Evolutionary conservation across 2,797 vertebrate genomes (phyloP), one percentile per base, ranked within the genome.

Genomic region (Crypturellus tataupa): DNA sequence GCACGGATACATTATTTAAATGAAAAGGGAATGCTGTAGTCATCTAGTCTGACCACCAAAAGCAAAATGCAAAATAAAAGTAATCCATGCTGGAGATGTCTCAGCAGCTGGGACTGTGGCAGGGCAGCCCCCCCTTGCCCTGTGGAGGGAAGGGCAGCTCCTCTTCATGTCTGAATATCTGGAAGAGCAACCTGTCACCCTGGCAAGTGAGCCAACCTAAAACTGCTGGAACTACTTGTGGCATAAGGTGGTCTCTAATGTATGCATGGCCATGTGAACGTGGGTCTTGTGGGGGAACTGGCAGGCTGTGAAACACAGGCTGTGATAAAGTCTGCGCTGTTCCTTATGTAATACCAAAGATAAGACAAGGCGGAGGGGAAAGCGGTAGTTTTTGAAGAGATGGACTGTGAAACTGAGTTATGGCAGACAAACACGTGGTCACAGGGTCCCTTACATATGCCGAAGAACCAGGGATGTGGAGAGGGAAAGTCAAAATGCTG

Each of bases 61-160:
- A 85, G 39, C 20, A 80, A 47, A 81, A 49, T 0, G 47, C n/a
- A 55, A 69, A 70, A 56, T 56, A 17, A 3, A 1, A 7, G 5
- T 44, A 51, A 47, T 44, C 27, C 20, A 17, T 0, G 0, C 3
- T 40, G 55, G 69, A 49, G 20, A 10, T 10, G 10, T 64, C n/a
- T 56, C 58, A 7, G 37, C 25, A 68, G 23, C 16, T 72, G 3
- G 25, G 58, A 58, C 67, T 80, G 82, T 75, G 71, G 25, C 40
- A 20, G 0, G 3, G 80, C 42, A 90, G 19, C 25, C 70, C 1
- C 13, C 9, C 1, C 53, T 23, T 49, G 29, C 15, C 6, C 0
- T 13, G 4, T 6, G 6, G 42, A 76, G 53, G 17, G 14, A 72
- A 2, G 0, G 0, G 1, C 16, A 6, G 21, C 56, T 24, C 37